These are phyloP conservation scores for Enteromius fasciolatus DNA, from an alignment of 2,797 vertebrate species.

Conservation along the genomic window DNA sequence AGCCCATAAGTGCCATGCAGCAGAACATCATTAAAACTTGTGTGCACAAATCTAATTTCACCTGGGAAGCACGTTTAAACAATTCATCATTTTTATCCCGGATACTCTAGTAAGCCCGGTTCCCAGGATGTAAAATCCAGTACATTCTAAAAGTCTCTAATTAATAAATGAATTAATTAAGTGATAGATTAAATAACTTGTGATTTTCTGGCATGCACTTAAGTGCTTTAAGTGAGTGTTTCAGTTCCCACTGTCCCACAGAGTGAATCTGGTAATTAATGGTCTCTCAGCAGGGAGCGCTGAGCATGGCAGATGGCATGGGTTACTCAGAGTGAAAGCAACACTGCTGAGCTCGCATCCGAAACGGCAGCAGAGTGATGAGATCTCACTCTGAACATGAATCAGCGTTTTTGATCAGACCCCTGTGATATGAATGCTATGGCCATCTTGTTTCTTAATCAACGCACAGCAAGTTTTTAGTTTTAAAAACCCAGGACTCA, in stretches of 20 bases:
- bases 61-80: neutral
- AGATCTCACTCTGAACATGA: slow-evolving; percentile 51
- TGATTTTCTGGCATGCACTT: slow-evolving; percentile 61
- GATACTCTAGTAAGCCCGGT: neutral
- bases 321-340: slow-evolving; percentile 62
- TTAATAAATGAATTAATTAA: slow-evolving; percentile 58
- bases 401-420: slow-evolving; percentile 47
- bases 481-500: neutral
- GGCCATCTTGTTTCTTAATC: slow-evolving; percentile 18
- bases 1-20: neutral
- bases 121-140: slow-evolving; percentile 7
- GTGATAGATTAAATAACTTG: slow-evolving; percentile 58
- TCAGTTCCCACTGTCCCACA: slow-evolving; percentile 61
- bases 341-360: slow-evolving; percentile 55
- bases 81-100: neutral
- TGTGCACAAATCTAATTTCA: slow-evolving; percentile 1
- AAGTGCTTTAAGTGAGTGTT: slow-evolving; percentile 65
- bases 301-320: slow-evolving; percentile 65
- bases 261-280: slow-evolving; percentile 67
- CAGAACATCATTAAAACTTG: slow-evolving; percentile 20
- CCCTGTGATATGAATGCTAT: slow-evolving; percentile 28
- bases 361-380: slow-evolving; percentile 46
- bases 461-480: neutral
- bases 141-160: slow-evolving; percentile 43
- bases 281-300: slow-evolving; percentile 61